Evolutionary conservation across 2,113 vertebrate genomes (phyloP).

Genomic region (Mastomys natalensis): DNA sequence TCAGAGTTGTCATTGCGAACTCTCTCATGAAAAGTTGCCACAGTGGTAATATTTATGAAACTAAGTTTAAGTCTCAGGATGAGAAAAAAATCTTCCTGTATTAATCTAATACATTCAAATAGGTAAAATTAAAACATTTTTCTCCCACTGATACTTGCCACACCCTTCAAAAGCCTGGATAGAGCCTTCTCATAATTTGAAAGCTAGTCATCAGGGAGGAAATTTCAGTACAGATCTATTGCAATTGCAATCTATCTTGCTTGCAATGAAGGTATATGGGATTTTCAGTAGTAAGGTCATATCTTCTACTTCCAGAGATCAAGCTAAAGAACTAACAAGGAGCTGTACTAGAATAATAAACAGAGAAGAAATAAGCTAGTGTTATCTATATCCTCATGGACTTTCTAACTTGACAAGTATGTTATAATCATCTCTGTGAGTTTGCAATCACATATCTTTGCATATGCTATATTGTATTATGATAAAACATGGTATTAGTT

Average conservation of each 20-base stretch:
- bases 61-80: neutral
- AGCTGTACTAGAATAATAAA: neutral
- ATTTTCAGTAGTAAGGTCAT: neutral
- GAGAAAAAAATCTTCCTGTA: neutral
- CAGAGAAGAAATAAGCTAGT: neutral
- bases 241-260: neutral
- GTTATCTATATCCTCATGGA: neutral
- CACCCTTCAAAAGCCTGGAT: neutral
- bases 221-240: neutral
- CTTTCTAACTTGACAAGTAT: neutral
- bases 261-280: neutral
- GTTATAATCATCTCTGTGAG: neutral
- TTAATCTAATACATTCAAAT: neutral
- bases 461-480: neutral
- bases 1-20: neutral
- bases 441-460: neutral
- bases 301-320: neutral
- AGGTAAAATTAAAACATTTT: neutral
- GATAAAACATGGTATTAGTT: neutral
- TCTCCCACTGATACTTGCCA: neutral
- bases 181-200: neutral
- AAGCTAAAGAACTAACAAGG: neutral
- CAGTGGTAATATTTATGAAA: neutral
- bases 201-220: neutral
- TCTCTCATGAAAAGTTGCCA: neutral